These are phyloP conservation scores for Mylabris phalerata DNA, from an alignment of 1,140 invertebrate species.

Conservation along the genomic window DNA sequence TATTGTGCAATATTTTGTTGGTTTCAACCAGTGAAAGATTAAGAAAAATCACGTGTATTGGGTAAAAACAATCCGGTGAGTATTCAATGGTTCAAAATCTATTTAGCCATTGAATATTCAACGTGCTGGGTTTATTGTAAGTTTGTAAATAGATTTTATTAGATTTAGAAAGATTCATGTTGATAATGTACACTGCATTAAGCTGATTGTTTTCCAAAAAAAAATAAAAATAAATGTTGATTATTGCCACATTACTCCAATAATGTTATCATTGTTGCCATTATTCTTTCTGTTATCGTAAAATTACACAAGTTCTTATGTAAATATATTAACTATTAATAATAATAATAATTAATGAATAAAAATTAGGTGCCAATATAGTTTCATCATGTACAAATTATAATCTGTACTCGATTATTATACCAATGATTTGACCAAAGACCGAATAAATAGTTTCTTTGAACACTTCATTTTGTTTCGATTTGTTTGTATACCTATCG, in stretches of 20 bases:
- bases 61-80: no score
- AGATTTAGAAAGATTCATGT: slow-evolving; percentile 24
- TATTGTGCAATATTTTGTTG: no score
- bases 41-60: no score
- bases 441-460: slow-evolving; percentile 25
- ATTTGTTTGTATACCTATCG: background rate
- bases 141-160: slow-evolving; percentile 22
- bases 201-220: slow-evolving; percentile 18
- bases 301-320: no score
- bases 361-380: slow-evolving; percentile 31
- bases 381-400: slow-evolving; percentile 31
- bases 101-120: no score
- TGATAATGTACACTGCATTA: slow-evolving; percentile 25
- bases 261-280: slow-evolving; percentile 17
- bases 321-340: no score
- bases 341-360: no score
- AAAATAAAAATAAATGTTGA: slow-evolving; percentile 11
- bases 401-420: slow-evolving; percentile 31
- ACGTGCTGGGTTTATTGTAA: background rate
- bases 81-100: no score
- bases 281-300: slow-evolving; percentile 3
- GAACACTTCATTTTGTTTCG: slow-evolving; percentile 1
- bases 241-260: slow-evolving; percentile 16
- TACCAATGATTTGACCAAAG: slow-evolving; percentile 39
- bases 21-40: no score